Base-by-base conservation (phyloP, 2,888 invertebrate species). In the Nephrocerus scutellatus region DNA sequence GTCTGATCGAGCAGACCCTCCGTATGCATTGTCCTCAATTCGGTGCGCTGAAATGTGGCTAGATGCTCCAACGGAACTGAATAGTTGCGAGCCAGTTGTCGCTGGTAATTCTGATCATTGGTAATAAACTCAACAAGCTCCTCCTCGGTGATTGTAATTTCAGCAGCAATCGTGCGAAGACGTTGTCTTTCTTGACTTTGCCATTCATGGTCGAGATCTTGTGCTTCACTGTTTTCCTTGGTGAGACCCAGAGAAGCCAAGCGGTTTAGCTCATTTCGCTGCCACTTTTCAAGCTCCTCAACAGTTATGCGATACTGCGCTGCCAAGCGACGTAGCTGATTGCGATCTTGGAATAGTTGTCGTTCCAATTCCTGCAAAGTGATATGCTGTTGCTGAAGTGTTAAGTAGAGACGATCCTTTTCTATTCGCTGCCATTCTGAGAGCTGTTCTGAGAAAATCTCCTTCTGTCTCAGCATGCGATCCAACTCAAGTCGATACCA, bases 401-500 rank as follows among this genome's bases (percentile, higher is more conserved):
- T 53, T 1, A 48, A 23, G 26, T 64, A 62, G 1, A 66, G 46
- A 2, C 62, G 59, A 3, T 62, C 54, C 24, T 59, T 44, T 15
- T 63, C 64, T 5, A 41, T 41, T 6, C 46, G 52, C 30, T 65
- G 62, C 66, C 66, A 65, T 2, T 57, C 53, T 2, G 48, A 25
- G 0, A 49, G 44, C 20, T 48, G 49, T 15, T 58, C 58, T 1
- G 49, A 47, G 5, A 55, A 48, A n/a, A 65, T 54, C 15, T 45
- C 44, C 1, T 53, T 52, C 26, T 55, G 44, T 15, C 56, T 50
- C 4, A 58, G 30, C 14, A 65, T 34, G 7, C 57, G 56, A 12
- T 56, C 47, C 12, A 65, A 37, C 23, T 64, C 61, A 3, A 43
- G 41, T n/a, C 34, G 51, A 25, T 65, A 64, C 64, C 63, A 65